These are phyloP conservation scores for Setipinna tenuifilis DNA, from an alignment of 2,797 vertebrate genomes.

Conservation along the genomic window DNA sequence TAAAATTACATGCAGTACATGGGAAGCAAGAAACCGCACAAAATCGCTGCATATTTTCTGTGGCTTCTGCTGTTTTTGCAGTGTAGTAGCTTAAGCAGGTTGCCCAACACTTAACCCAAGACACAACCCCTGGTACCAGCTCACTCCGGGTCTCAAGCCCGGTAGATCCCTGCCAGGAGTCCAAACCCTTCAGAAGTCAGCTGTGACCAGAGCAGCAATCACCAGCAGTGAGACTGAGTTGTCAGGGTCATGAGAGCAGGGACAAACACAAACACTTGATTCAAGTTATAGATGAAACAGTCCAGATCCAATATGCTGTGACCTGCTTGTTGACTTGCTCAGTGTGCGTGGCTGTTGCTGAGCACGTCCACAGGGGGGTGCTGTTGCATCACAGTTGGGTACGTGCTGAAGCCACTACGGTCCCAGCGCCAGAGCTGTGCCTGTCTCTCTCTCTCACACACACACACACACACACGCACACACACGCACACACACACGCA, in stretches of 20 bases:
- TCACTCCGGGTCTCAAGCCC: not conserved
- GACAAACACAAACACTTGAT: slow-evolving; percentile 18
- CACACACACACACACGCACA: too few species aligned
- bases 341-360: slow-evolving; percentile 47
- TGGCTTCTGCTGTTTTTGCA: slow-evolving; percentile 57
- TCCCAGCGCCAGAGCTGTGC: not conserved
- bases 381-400: slow-evolving; percentile 59
- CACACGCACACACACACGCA: too few species aligned
- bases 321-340: not conserved
- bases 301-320: not conserved
- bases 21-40: slow-evolving; percentile 61
- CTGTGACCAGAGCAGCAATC: not conserved
- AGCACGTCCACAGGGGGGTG: slow-evolving; percentile 59
- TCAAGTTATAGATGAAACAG: not conserved
- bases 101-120: slow-evolving; percentile 45
- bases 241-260: not conserved
- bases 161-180: not conserved
- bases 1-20: slow-evolving; percentile 41
- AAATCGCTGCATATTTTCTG: slow-evolving; percentile 71
- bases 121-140: slow-evolving; percentile 40
- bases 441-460: not conserved
- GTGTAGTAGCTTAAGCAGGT: slow-evolving; percentile 57
- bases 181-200: not conserved
- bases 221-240: not conserved
- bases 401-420: slow-evolving; percentile 47